Base-by-base conservation (phyloP, 1,140 invertebrate species). In the Platyscapa corneri region DNA sequence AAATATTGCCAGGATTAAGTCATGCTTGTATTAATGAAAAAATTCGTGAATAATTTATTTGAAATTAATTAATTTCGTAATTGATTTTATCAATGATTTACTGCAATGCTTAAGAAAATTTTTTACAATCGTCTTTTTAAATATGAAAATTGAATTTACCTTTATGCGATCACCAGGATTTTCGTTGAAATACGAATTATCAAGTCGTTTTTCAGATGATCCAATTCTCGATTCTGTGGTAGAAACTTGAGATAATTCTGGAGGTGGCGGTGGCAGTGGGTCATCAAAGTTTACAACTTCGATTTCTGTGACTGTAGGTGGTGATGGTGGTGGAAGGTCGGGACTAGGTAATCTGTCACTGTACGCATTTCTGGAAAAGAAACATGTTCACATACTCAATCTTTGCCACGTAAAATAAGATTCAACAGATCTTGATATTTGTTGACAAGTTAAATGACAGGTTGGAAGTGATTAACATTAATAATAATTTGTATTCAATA, bases 231-330 rank as follows among this genome's bases (percentile, higher is more conserved):
- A 39, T 46, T 86, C 84, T 88, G 23, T 90, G 88, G 67, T 87
- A 89, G 74, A 83, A 23, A 46, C 34, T 65, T 79, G 85, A 20
- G 86, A 84, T 70, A 94, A 90, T 87, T 95, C 94, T 20, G 95
- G 94, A 34, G 96, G 96, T 16, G 96, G 95, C 5, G 95, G 96
- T n/a, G 96, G 96, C 76, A 96, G 91, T 10, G 96, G 96, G 89
- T 96, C 96, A 87, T 96, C 96, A 85, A 94, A 94, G 76, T 94
- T 93, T 75, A 95, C 92, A 49, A 95, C 94, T 87, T 95, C 95
- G 88, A 95, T 94, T 87, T 96, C 95, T 42, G 94, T 92, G 10
- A 94, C 92, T 30, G 94, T 94, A 0, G 95, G 95, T 14, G 95
- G 95, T 14, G 96, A 95, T 16, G 96, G 96, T 12, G 95, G 95